Conservation (phyloP, 1,140 invertebrate species). For the Heliconius eleuchia region DNA sequence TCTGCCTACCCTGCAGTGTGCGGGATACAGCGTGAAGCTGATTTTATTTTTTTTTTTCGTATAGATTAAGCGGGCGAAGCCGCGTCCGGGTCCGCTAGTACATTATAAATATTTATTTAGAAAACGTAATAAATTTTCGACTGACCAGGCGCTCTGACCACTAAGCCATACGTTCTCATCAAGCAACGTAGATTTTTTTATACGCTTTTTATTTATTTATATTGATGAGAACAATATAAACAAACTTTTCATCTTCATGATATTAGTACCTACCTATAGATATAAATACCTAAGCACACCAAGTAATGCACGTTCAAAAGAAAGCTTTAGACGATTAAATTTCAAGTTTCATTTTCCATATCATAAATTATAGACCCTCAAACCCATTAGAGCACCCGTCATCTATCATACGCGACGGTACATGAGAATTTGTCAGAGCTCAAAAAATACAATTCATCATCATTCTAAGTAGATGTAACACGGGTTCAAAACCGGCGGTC, state of each 20-base stretch:
- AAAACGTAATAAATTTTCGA: too few relatives aligned
- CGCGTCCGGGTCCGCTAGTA: too few relatives aligned
- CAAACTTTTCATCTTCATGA: not conserved
- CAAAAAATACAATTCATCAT: constrained; percentile 31
- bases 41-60: too few relatives aligned
- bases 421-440: constrained; percentile 25
- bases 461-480: constrained; percentile 23
- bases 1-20: too few relatives aligned
- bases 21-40: too few relatives aligned
- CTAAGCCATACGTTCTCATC: too few relatives aligned
- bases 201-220: too few relatives aligned
- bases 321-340: not conserved
- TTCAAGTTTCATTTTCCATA: not conserved
- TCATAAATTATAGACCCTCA: constrained; percentile 17
- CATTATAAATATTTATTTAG: too few relatives aligned
- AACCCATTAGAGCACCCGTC: constrained; percentile 11
- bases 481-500: constrained; percentile 17
- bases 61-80: too few relatives aligned
- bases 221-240: too few relatives aligned
- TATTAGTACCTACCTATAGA: not conserved
- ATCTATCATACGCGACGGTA: constrained; percentile 21
- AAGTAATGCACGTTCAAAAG: not conserved
- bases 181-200: too few relatives aligned
- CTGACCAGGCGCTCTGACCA: too few relatives aligned
- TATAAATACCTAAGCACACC: not conserved